These are phyloP conservation scores for Drosophila paracracens DNA, from an alignment of 2,888 invertebrate genomes.

Conservation along the genomic window DNA sequence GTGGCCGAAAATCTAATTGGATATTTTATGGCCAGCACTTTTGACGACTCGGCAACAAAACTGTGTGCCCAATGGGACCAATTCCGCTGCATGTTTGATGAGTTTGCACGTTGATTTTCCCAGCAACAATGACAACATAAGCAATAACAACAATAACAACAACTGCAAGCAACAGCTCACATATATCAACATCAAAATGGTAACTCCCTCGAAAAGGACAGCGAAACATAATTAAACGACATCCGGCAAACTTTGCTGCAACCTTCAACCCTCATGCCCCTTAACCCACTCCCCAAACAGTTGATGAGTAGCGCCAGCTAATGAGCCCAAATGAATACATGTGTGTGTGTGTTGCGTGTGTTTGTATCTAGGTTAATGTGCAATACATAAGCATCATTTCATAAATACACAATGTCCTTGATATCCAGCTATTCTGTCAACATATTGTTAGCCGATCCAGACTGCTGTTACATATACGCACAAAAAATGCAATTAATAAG, in stretches of 20 bases:
- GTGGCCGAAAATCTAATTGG: conserved; percentile 75
- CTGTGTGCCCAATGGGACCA: conserved; percentile 60
- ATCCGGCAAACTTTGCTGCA: conserved; percentile 40
- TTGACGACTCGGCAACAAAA: conserved; percentile 59
- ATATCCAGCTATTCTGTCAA: conserved; percentile 17
- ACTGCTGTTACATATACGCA: neutral
- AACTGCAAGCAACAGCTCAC: conserved; percentile 40
- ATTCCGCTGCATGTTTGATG: conserved; percentile 78
- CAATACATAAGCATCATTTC: conserved; percentile 40
- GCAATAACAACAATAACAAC: conserved; percentile 10
- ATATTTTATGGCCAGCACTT: conserved; percentile 77
- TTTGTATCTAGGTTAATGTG: conserved; percentile 69
- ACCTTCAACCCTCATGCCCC: neutral
- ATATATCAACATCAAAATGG: conserved; percentile 60
- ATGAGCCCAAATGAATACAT: conserved; percentile 56
- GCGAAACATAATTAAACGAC: conserved; percentile 79
- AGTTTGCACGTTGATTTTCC: conserved; percentile 56
- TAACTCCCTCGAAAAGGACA: conserved; percentile 51
- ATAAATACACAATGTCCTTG: conserved; percentile 57
- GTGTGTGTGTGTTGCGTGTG: conserved; percentile 8
- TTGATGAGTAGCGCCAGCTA: conserved; percentile 41
- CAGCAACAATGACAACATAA: conserved; percentile 14
- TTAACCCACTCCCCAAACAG: conserved; percentile 1
- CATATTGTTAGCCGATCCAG: conserved; percentile 14
- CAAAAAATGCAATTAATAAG: conserved; percentile 63